phyloP scores from a whole-genome alignment of 2,113 vertebrate species.

The Rafetus swinhoei region DNA sequence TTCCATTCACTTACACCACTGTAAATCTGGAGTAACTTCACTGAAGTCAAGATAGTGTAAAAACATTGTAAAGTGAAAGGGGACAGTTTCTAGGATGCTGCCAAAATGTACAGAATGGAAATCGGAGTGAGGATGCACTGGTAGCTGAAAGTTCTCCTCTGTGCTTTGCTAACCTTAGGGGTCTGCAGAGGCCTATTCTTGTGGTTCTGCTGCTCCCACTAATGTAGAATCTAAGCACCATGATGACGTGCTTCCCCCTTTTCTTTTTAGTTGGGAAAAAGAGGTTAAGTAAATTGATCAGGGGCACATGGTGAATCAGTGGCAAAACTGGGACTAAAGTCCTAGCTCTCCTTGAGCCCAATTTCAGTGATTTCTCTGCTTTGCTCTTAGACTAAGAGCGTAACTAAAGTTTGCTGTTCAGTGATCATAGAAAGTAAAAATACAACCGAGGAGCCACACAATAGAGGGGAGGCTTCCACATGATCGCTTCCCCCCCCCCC shows the following conservation, averaged over 20 bases:
- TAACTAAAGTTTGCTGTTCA: background rate
- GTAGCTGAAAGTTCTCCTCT: rapidly evolving
- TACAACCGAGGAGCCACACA: background rate
- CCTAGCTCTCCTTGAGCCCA: background rate
- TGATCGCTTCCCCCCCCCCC: no score
- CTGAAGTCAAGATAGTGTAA: rapidly evolving
- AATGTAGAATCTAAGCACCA: rapidly evolving
- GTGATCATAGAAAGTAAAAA: background rate
- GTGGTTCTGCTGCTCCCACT: background rate
- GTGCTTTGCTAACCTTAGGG: background rate
- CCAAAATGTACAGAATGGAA: rapidly evolving
- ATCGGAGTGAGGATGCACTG: background rate
- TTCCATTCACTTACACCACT: background rate
- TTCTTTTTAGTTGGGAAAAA: background rate
- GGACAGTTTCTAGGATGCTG: background rate
- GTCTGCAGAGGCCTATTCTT: background rate
- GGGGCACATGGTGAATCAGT: background rate
- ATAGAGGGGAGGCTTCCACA: background rate
- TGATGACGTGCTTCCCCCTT: background rate
- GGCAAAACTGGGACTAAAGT: background rate
- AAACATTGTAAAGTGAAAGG: background rate
- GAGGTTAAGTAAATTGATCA: rapidly evolving
- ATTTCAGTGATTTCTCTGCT: background rate
- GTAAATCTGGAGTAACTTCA: background rate
- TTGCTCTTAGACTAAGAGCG: background rate